Base-by-base conservation (phyloP, 2,888 invertebrate genomes). In the Anthrax anthrax region DNA sequence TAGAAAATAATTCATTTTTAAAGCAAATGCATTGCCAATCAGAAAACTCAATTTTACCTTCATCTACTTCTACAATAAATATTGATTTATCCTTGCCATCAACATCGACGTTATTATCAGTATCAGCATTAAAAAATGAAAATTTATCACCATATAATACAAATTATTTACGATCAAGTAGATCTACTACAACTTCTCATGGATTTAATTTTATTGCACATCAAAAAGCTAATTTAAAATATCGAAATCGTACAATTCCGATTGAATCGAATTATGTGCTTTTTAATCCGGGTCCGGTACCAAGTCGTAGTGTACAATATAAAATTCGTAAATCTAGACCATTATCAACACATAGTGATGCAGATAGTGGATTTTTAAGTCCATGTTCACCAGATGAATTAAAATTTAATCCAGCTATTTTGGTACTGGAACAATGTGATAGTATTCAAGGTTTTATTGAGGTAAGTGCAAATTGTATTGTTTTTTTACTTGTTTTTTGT, bases 301-400 rank as follows among this genome's bases (percentile, higher is more conserved):
- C 63, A 32, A 61, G 62, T 54, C 63, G 65, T 19, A 61, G 62
- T 57, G 58, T 65, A 4, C 67, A 64, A 53, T 66, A 66, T 51
- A 67, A 66, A 56, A 61, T 67, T 48, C 58, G 64, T 2, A 66
- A 65, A 40, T 59, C 64, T 3, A 57, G 68, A 16, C 68, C 68
- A 2, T 48, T 65, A 0, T 69, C 68, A 6, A 62, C 61, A 3
- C 64, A 74, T 53, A 78, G 78, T 63, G 78, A 78, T 64, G 75
- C 76, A 13, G 78, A 78, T 58, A 78, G 78, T 60, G 78, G 78
- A 5, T 77, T 78, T 56, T 61, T 78, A 40, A 77, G 77, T 54
- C 77, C 77, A 1, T 76, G 74, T 54, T 77, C 78, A 19, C 77
- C 77, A 1, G 71, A 75, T 45, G 77, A 76, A 44, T 49, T 63